These are phyloP conservation scores for Rhizomys pruinosus DNA, from an alignment of 2,113 vertebrate genomes.

Conservation along the genomic window DNA sequence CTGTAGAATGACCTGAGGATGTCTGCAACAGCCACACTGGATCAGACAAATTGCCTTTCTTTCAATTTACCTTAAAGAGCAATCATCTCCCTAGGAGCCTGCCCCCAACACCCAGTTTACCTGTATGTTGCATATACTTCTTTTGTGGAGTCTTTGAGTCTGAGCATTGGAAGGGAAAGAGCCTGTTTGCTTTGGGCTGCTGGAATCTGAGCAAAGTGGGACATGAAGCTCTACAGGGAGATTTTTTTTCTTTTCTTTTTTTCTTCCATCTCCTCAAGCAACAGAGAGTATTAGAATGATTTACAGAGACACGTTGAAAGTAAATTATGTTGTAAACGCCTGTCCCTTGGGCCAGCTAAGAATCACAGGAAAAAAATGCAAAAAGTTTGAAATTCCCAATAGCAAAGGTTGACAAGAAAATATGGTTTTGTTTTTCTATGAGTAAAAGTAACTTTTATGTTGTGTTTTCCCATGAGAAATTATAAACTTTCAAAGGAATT, in stretches of 20 bases:
- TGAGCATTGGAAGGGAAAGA: conserved; percentile 41
- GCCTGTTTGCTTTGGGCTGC: conserved; percentile 35
- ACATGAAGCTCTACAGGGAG: conserved; percentile 79
- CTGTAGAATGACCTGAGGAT: conserved; percentile 18
- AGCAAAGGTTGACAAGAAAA: conserved; percentile 92
- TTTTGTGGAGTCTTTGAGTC: not conserved
- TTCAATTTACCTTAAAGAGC: conserved; percentile 10
- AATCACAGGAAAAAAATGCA: conserved; percentile 91
- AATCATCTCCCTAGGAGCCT: not conserved
- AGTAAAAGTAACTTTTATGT: conserved; percentile 91
- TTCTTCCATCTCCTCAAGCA: conserved; percentile 76
- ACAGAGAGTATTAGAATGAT: conserved; percentile 91
- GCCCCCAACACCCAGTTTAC: not conserved
- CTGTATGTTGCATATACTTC: not conserved
- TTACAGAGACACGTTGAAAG: conserved; percentile 91
- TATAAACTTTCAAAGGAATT: conserved; percentile 92
- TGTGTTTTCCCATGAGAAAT: conserved; percentile 92
- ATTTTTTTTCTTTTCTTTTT: not conserved
- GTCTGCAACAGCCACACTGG: not conserved
- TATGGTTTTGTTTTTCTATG: conserved; percentile 92
- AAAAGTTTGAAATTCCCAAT: conserved; percentile 92
- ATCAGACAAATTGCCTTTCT: not conserved
- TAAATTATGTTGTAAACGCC: conserved; percentile 93
- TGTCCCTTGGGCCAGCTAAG: conserved; percentile 89
- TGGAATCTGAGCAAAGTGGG: conserved; percentile 79